These are phyloP conservation scores for Keiferia lycopersicella DNA, from an alignment of 2,888 invertebrate genomes.

Conservation along the genomic window DNA sequence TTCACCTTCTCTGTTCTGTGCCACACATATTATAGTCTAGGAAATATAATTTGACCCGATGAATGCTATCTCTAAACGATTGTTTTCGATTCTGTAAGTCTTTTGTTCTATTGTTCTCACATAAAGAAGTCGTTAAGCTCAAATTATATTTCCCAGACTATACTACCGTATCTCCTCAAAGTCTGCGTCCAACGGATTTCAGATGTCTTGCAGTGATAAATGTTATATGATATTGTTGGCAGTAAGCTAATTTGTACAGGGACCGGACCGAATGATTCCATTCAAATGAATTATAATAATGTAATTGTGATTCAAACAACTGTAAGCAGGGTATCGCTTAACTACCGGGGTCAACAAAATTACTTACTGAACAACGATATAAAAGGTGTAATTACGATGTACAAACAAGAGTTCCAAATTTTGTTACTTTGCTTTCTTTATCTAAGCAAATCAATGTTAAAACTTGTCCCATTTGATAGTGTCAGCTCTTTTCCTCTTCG, in stretches of 20 bases:
- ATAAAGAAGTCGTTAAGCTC: no score
- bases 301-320: neutral
- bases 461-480: no score
- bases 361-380: neutral
- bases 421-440: no score
- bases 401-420: no score
- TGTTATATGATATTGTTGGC: slow-evolving; percentile 11
- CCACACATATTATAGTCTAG: slow-evolving; percentile 58
- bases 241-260: neutral
- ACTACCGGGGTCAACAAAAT: slow-evolving; percentile 13
- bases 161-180: slow-evolving; percentile 48
- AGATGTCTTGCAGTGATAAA: slow-evolving; percentile 24
- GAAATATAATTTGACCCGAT: no score
- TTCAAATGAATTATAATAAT: neutral
- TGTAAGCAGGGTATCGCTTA: slow-evolving; percentile 8
- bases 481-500: no score
- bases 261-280: neutral
- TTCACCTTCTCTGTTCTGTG: slow-evolving; percentile 62
- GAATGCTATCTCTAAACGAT: no score
- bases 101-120: no score
- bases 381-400: neutral
- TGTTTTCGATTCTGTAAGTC: no score
- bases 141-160: no score
- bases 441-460: neutral
- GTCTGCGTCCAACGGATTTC: slow-evolving; percentile 30